Conservation (phyloP, 30 jellyfish, hydroid and myxozoan species). For the Chironex yamaguchii region DNA sequence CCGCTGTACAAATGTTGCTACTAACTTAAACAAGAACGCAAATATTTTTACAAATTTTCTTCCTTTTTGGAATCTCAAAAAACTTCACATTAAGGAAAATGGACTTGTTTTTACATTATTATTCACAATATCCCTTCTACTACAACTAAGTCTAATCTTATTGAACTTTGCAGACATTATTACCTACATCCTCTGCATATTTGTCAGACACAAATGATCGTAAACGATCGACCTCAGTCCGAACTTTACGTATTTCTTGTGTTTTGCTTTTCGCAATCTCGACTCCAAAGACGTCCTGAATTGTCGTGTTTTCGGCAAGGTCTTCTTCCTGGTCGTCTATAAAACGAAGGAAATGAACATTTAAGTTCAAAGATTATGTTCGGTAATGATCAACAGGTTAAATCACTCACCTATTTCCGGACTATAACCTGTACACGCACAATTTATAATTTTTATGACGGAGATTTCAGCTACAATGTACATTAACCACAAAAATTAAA, state of each 20-base stretch:
- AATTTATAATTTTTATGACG: neutral
- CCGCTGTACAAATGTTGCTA: no score
- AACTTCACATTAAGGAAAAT: neutral
- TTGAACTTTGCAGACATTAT: neutral
- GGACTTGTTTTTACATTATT: neutral
- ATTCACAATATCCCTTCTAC: neutral
- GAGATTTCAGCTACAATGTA: no score
- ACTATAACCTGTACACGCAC: neutral
- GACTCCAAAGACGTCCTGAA: constrained; percentile 32
- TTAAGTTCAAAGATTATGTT: neutral
- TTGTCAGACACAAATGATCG: constrained; percentile 85
- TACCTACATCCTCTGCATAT: constrained; percentile 96
- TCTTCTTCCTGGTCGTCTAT: constrained; percentile 22
- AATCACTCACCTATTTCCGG: no score
- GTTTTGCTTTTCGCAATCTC: constrained; percentile 59
- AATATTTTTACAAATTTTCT: no score
- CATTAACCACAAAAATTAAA: no score
- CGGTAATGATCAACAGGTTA: no score
- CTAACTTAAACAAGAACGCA: no score
- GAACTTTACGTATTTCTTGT: constrained; percentile 47
- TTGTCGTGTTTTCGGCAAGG: neutral
- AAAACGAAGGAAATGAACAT: neutral
- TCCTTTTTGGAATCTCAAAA: no score
- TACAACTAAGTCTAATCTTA: neutral
- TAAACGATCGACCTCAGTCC: constrained; percentile 71